These are phyloP conservation scores for Colinus virginianus DNA, from an alignment of 2,113 vertebrate species.

Conservation along the genomic window DNA sequence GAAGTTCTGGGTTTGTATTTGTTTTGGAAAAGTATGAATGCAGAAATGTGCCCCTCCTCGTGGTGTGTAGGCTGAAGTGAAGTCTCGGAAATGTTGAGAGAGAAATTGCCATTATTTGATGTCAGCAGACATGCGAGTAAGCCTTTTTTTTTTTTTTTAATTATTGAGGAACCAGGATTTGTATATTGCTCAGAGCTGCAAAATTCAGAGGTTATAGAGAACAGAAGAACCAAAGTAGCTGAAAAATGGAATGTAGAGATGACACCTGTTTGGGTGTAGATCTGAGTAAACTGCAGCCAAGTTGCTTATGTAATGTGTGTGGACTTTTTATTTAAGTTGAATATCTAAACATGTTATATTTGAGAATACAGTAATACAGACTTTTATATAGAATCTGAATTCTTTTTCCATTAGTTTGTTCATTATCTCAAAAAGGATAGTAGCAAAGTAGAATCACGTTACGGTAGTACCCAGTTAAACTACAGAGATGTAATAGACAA, in stretches of 20 bases:
- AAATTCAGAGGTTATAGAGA: not conserved
- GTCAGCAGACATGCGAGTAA: not conserved
- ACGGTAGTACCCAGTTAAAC: not conserved
- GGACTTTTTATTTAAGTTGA: not conserved
- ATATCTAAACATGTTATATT: not conserved
- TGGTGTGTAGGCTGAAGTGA: not conserved
- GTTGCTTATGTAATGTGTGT: not conserved
- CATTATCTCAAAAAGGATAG: not conserved
- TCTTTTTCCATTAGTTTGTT: not conserved
- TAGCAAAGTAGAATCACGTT: not conserved
- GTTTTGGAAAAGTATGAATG: slow-evolving; percentile 4
- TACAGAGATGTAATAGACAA: not conserved
- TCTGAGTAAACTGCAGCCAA: not conserved
- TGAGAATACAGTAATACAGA: not conserved
- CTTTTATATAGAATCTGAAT: not conserved
- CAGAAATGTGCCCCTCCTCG: not conserved
- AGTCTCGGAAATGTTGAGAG: not conserved
- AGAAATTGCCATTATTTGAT: not conserved
- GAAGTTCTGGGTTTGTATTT: slow-evolving; percentile 28
- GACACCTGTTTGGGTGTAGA: not conserved
- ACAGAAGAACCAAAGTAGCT: not conserved
- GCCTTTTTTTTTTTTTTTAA: not conserved
- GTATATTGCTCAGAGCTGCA: not conserved
- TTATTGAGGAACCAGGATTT: not conserved
- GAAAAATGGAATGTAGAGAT: not conserved